Percentiles rank a stretch among this genome's conserved stretches.
phyloP scores from a whole-genome alignment of 2,888 invertebrate genomes.

The Heliconius sara region DNA sequence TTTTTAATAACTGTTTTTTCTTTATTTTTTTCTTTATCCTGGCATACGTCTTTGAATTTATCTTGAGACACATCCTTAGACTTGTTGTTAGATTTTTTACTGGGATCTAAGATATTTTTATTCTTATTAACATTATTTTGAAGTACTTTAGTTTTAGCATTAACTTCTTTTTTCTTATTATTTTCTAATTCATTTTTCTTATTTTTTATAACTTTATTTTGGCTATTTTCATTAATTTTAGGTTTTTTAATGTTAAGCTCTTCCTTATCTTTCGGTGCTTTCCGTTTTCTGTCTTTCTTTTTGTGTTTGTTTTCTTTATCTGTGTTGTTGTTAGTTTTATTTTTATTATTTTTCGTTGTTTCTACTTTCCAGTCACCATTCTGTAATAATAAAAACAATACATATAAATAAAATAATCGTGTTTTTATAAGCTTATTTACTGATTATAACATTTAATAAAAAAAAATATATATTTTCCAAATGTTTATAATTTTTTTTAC shows the following conservation, averaged over 20 bases:
- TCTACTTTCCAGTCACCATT: conserved; percentile 66
- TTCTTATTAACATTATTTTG: conserved; percentile 33
- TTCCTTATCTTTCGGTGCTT: conserved; percentile 45
- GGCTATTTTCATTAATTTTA: conserved; percentile 34
- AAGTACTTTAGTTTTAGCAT: conserved; percentile 31
- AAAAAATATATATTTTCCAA: too few relatives aligned
- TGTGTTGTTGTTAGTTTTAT: conserved; percentile 53
- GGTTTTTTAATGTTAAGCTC: conserved; percentile 45
- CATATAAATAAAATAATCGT: background rate
- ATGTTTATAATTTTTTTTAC: too few relatives aligned
- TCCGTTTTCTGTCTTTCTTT: conserved; percentile 52
- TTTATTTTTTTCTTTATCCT: conserved; percentile 41
- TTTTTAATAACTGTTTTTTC: conserved; percentile 36
- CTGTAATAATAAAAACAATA: conserved; percentile 53
- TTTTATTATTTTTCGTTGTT: conserved; percentile 54
- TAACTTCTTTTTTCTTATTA: conserved; percentile 44
- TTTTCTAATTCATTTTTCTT: background rate
- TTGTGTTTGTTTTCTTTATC: conserved; percentile 63
- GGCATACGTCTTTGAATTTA: conserved; percentile 38
- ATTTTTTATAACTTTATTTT: background rate
- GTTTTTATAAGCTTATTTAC: too few relatives aligned
- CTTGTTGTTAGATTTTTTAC: conserved; percentile 33
- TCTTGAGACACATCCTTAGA: conserved; percentile 41
- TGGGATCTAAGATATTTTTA: conserved; percentile 18
- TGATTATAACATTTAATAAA: too few relatives aligned